These are phyloP conservation scores for Cotesia vestalis DNA, from an alignment of 1,140 invertebrate species.

Conservation along the genomic window DNA sequence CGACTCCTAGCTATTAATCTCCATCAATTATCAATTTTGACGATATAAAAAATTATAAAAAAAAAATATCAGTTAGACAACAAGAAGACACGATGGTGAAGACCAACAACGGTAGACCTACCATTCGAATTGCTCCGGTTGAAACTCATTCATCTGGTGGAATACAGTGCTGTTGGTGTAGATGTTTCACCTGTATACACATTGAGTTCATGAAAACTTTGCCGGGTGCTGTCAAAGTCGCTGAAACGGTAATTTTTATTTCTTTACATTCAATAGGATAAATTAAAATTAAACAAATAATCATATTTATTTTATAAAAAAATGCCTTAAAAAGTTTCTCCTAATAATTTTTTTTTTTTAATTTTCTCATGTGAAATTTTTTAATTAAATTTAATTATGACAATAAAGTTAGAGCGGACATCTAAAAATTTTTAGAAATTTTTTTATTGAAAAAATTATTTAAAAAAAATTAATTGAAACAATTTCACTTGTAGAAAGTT, in stretches of 20 bases:
- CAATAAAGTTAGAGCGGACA: neutral
- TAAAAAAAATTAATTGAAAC: too few species aligned
- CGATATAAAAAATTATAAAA: too few species aligned
- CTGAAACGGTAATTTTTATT: slow-evolving; percentile 71
- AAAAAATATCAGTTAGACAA: too few species aligned
- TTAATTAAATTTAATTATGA: too few species aligned
- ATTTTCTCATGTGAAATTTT: too few species aligned
- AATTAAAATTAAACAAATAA: neutral
- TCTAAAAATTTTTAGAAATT: too few species aligned
- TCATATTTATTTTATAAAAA: neutral
- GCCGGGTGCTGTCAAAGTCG: slow-evolving; percentile 77
- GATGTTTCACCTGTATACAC: slow-evolving; percentile 81
- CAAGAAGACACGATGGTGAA: slow-evolving; percentile 39
- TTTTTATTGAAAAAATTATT: too few species aligned
- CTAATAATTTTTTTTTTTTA: too few species aligned
- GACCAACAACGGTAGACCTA: slow-evolving; percentile 44
- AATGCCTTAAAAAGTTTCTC: too few species aligned
- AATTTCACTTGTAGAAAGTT: too few species aligned
- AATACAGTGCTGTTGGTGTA: slow-evolving; percentile 76
- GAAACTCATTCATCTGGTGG: slow-evolving; percentile 60
- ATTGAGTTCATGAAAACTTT: slow-evolving; percentile 75
- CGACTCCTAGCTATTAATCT: too few species aligned
- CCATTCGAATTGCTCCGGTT: slow-evolving; percentile 52
- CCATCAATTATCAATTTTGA: too few species aligned
- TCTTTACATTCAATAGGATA: slow-evolving; percentile 17